These are phyloP conservation scores for Agapostemon virescens DNA, from an alignment of 2,888 invertebrate species.

Conservation along the genomic window DNA sequence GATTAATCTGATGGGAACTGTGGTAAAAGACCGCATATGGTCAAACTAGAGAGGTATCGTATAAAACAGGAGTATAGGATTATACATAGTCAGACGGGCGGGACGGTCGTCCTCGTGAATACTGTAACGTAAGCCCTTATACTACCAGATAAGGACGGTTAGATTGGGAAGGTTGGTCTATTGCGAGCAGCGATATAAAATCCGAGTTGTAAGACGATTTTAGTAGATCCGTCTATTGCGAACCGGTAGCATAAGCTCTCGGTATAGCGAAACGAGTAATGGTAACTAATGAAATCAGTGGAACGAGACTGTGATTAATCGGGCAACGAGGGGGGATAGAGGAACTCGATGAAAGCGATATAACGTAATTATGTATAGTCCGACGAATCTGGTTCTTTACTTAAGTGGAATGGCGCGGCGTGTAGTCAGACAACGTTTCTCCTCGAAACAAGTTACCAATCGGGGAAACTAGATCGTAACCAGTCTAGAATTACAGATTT, in stretches of 20 bases:
- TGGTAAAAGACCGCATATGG: constrained; percentile 5
- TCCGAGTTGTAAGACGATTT: not conserved
- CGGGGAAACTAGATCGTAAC: too few relatives aligned
- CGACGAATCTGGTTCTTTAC: not conserved
- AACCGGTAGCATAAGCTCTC: not conserved
- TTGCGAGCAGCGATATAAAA: not conserved
- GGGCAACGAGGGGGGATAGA: too few relatives aligned
- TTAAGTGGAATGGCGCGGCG: not conserved
- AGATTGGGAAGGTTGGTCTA: too few relatives aligned
- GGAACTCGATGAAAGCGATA: too few relatives aligned
- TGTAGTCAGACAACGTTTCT: not conserved
- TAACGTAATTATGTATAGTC: not conserved
- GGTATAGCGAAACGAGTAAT: too few relatives aligned
- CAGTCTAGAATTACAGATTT: too few relatives aligned
- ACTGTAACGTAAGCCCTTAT: not conserved
- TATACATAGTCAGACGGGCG: constrained; percentile 1
- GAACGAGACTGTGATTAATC: too few relatives aligned
- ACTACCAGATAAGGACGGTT: not conserved
- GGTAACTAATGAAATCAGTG: not conserved
- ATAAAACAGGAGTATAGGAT: constrained; percentile 5
- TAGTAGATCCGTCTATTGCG: not conserved
- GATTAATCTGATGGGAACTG: constrained; percentile 1
- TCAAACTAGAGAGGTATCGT: constrained; percentile 5
- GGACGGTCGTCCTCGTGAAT: not conserved
- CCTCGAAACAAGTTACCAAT: not conserved